Evolutionary conservation across 2,113 vertebrate species (phyloP), one percentile per base, ranked within the genome.

Genomic region (Hylia prasina): DNA sequence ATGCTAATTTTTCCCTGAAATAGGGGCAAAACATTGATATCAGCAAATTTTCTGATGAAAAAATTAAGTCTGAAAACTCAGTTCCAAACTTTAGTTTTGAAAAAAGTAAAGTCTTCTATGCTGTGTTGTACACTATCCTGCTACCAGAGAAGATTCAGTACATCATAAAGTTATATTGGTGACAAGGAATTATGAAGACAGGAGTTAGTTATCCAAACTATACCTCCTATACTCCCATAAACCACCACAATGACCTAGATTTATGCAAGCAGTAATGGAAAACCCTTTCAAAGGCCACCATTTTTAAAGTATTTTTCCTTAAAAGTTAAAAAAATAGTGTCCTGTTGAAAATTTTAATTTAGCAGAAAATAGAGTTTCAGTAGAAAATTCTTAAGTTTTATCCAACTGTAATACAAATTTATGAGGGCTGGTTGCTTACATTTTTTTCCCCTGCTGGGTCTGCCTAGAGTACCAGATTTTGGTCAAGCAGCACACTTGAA

Each of bases 111-210:
- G 21, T 42, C 15, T 60, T 65, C 48, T 27, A 4, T 1, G 1
- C n/a, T 73, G n/a, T 56, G 13, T 15, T 68, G 20, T 4, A 33
- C 14, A 37, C 40, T 60, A 13, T n/a, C 30, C 12, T 12, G 42
- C 45, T 66, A 16, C 21, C 33, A 88, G 31, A 76, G 30, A 42
- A 35, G 35, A 72, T 17, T 22, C 2, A 39, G 4, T 11, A 28
- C 35, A 14, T 33, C 2, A 0, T 0, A 47, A 53, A 88, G 6
- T 23, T 48, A 18, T 10, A 33, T 0, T 5, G 6, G 9, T 13
- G 2, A 50, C 37, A 69, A 23, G 42, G 42, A 68, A 82, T 23
- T 28, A 57, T 3, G 1, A 69, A 73, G n/a, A 71, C 14, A 58
- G 0, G 1, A 87, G 12, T 57, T 70, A 87, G 12, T 57, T 70